These are phyloP conservation scores for Theristicus caerulescens DNA, from an alignment of 2,113 vertebrate genomes.

Conservation along the genomic window DNA sequence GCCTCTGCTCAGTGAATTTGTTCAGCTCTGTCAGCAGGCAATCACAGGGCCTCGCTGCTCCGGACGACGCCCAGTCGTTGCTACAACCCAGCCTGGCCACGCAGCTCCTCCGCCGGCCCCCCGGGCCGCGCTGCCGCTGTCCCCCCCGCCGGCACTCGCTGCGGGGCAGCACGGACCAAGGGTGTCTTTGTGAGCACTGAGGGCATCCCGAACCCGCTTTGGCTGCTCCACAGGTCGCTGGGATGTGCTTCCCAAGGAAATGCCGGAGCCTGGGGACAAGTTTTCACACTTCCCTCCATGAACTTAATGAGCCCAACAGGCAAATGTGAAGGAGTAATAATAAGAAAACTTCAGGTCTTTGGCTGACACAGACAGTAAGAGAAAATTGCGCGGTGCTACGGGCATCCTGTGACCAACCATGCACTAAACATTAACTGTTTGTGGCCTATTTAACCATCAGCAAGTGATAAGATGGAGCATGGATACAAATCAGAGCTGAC, in stretches of 20 bases:
- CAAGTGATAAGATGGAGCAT: not conserved
- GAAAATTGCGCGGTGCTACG: not conserved
- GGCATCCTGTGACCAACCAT: not conserved
- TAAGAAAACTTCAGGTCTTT: not conserved
- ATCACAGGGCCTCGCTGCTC: not conserved
- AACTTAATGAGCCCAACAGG: not conserved
- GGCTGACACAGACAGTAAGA: not conserved
- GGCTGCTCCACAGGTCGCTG: not conserved
- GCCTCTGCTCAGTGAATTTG: not conserved
- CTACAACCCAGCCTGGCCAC: not conserved
- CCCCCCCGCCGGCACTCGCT: rapidly evolving
- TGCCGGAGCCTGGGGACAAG: not conserved
- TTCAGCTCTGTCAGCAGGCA: not conserved
- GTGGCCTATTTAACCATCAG: not conserved
- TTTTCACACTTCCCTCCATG: not conserved
- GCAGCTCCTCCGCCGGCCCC: not conserved
- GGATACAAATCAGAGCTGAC: not conserved
- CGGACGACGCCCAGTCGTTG: not conserved
- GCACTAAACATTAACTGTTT: not conserved
- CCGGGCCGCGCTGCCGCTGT: rapidly evolving
- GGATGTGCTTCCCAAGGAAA: not conserved
- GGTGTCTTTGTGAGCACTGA: not conserved
- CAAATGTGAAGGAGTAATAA: not conserved
- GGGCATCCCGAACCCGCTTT: not conserved
- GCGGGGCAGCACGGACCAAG: not conserved